Evolutionary conservation across 1,140 invertebrate genomes (phyloP), one percentile per base, ranked within the genome.

Genomic region (Eriocheir sinensis): DNA sequence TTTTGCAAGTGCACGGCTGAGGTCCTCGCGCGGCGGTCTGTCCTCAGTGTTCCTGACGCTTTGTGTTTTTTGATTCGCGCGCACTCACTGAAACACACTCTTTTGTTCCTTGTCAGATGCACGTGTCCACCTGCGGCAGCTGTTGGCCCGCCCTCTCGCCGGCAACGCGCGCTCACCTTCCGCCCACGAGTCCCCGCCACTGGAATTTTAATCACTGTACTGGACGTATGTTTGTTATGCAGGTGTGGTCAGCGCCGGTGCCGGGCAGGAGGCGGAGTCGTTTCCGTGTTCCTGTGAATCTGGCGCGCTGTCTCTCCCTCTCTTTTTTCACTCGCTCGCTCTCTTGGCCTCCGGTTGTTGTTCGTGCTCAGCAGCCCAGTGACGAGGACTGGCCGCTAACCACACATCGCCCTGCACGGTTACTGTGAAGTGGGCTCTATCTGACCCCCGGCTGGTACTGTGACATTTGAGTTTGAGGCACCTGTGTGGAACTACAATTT

Each of bases 361-460:
- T 44, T 44, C 32, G 17, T 27, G 3, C 38, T 30, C n/a, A 30
- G 36, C 85, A 88, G 36, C 41, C 48, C 48, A 32, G 48, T n/a
- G 27, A 48, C 88, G 15, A 48, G 12, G 3, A 48, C 48, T 32
- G 88, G 53, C 30, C 36, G 48, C 60, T 72, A 90, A 38, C 53
- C 89, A 90, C 21, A 72, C 48, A 90, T 72, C 89, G 4, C 89
- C 48, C 15, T 92, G 60, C 30, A 90, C 41, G 27, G 41, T 89
- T 21, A 27, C 88, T 41, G 41, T 44, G 27, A 32, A 15, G 30
- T 80, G 36, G 30, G 30, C 80, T 92, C 79, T 93, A 86, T 93
- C 81, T 93, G 86, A 86, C 53, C 44, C 91, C 91, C 36, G 91
- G 91, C 32, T 93, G 91, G 85, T 93, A 48, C 21, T 83, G 53